phyloP scores from a whole-genome alignment of 2,113 vertebrate species.

The Coregonus clupeaformis region DNA sequence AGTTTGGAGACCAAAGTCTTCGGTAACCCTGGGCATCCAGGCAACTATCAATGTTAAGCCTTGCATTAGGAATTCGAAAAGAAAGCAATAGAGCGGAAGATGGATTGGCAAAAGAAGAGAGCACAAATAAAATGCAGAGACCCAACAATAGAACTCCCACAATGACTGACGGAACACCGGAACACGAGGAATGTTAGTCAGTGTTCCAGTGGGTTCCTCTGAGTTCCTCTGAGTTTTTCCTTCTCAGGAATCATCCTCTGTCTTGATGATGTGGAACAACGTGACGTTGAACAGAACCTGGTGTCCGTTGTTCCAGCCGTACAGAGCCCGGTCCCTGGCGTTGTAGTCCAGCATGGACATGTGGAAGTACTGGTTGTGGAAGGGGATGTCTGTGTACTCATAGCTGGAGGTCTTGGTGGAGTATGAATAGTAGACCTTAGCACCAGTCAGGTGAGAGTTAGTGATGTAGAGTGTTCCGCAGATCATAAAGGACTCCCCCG shows the following conservation, averaged over 20 bases:
- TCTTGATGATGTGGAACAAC: conserved; percentile 97
- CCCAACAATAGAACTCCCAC: too few relatives aligned
- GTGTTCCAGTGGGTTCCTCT: not conserved
- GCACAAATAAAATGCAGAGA: too few relatives aligned
- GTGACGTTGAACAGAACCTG: conserved; percentile 98
- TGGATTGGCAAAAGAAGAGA: too few relatives aligned
- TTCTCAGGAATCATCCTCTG: conserved; percentile 87
- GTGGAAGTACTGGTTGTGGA: conserved; percentile 98
- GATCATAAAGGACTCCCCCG: conserved; percentile 98
- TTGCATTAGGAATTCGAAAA: too few relatives aligned
- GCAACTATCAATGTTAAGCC: too few relatives aligned
- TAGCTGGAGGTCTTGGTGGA: conserved; percentile 95
- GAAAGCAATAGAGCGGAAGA: too few relatives aligned
- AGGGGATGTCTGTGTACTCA: conserved; percentile 97
- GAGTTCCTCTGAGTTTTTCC: not conserved
- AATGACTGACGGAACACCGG: too few relatives aligned
- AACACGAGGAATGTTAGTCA: not conserved
- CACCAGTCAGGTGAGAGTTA: conserved; percentile 95
- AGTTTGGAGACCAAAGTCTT: too few relatives aligned
- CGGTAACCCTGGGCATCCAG: too few relatives aligned
- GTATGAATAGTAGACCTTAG: conserved; percentile 97
- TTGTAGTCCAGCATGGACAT: conserved; percentile 99
- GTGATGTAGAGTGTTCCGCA: conserved; percentile 97
- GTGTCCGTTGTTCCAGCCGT: conserved; percentile 98
- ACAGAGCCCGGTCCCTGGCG: conserved; percentile 90